phyloP scores from a whole-genome alignment of 23 tunicate genomes.

The Styela clava region DNA sequence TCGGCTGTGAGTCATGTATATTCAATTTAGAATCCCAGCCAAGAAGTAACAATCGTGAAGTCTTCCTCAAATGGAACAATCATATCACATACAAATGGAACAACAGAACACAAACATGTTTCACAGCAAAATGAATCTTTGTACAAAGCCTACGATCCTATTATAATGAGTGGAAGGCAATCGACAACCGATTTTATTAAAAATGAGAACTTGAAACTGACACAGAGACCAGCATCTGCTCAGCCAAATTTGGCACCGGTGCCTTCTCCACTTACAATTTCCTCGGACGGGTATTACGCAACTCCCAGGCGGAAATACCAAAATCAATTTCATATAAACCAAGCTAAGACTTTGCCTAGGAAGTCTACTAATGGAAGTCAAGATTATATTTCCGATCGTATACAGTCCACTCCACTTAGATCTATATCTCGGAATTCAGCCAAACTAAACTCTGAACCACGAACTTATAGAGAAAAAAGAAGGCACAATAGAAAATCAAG shows the following conservation, averaged over 20 bases:
- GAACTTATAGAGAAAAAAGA: background rate
- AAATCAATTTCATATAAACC: background rate
- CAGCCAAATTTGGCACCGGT: slow-evolving; percentile 22
- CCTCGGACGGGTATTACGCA: background rate
- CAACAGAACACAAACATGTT: background rate
- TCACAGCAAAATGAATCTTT: background rate
- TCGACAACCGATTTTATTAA: background rate
- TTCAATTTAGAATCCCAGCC: background rate
- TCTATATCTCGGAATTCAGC: background rate
- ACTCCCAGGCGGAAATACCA: background rate
- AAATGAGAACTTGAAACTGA: background rate
- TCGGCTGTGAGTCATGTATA: no score
- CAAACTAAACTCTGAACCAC: background rate
- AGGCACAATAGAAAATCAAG: background rate
- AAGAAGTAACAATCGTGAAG: background rate
- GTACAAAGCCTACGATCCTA: background rate
- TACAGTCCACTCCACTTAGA: background rate
- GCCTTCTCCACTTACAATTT: background rate
- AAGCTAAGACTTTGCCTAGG: slow-evolving; percentile 11
- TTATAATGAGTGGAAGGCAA: slow-evolving; percentile 4
- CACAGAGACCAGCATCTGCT: slow-evolving; percentile 27
- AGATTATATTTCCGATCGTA: background rate
- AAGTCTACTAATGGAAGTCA: slow-evolving; percentile 1
- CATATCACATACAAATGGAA: background rate
- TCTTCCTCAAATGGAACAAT: background rate